Conservation (phyloP, 2,888 invertebrate genomes). For the Cactoblastis cactorum region DNA sequence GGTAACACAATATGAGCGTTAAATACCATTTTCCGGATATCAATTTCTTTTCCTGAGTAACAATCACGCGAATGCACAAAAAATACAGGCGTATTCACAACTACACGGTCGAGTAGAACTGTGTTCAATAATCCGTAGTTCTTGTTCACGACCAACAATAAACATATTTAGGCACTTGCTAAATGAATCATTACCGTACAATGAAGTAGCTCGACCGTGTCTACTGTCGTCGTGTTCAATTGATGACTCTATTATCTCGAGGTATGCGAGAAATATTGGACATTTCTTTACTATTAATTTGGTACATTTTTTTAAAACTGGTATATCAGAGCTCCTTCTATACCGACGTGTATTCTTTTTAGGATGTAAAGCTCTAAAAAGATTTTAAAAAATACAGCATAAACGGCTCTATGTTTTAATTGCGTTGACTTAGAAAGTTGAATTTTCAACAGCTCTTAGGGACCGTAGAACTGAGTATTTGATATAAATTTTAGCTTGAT, state of each 20-base stretch:
- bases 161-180: slow-evolving; percentile 43
- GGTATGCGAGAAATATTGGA: too few species aligned
- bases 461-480: too few species aligned
- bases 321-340: too few species aligned
- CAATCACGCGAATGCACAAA: slow-evolving; percentile 14
- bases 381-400: too few species aligned
- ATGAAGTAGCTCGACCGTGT: slow-evolving; percentile 15
- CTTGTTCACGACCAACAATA: slow-evolving; percentile 27
- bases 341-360: too few species aligned
- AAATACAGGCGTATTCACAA: slow-evolving; percentile 23
- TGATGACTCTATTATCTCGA: slow-evolving; percentile 28
- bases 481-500: too few species aligned
- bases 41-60: slow-evolving; percentile 1
- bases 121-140: slow-evolving; percentile 1
- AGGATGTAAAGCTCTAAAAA: too few species aligned
- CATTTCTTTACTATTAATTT: too few species aligned
- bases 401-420: too few species aligned
- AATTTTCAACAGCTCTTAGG: too few species aligned
- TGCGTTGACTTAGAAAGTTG: too few species aligned
- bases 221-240: slow-evolving; percentile 15
- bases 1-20: not conserved
- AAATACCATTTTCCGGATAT: not conserved
- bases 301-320: too few species aligned
- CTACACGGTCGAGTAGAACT: slow-evolving; percentile 43
- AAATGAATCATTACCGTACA: slow-evolving; percentile 15